Conservation (phyloP, 2,797 vertebrate species). For the Muraenolepis orangiensis region DNA sequence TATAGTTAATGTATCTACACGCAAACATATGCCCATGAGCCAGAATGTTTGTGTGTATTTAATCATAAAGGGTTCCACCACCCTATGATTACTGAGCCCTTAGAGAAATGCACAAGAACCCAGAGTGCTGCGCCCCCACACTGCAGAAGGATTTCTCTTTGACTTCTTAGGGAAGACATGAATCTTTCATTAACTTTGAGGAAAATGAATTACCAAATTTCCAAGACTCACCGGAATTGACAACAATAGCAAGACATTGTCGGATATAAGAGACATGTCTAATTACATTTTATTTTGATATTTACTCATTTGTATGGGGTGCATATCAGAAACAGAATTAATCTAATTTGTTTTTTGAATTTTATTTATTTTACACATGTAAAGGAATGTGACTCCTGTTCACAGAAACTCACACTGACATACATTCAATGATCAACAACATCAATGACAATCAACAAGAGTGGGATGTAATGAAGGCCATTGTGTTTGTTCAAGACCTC, state of each 20-base stretch:
- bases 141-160: constrained; percentile 37
- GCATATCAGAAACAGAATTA: too few relatives aligned
- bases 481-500: too few relatives aligned
- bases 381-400: too few relatives aligned
- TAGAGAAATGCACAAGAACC: constrained; percentile 14
- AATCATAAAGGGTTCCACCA: not conserved
- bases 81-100: constrained; percentile 5
- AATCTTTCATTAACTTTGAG: constrained; percentile 42
- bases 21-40: too few relatives aligned
- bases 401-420: too few relatives aligned
- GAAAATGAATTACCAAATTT: constrained; percentile 34
- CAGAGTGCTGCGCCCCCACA: constrained; percentile 7
- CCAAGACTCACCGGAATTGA: constrained; percentile 28
- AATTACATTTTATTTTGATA: not conserved
- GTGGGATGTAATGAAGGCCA: too few relatives aligned
- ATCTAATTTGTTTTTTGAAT: too few relatives aligned
- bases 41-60: not conserved
- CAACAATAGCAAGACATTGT: constrained; percentile 26
- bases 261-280: constrained; percentile 6
- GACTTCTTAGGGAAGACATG: constrained; percentile 32
- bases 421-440: too few relatives aligned
- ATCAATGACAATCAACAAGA: too few relatives aligned
- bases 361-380: too few relatives aligned
- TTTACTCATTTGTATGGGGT: not conserved
- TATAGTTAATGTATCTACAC: not conserved